These are phyloP conservation scores for Esox niger DNA, from an alignment of 2,113 vertebrate species.

Conservation along the genomic window DNA sequence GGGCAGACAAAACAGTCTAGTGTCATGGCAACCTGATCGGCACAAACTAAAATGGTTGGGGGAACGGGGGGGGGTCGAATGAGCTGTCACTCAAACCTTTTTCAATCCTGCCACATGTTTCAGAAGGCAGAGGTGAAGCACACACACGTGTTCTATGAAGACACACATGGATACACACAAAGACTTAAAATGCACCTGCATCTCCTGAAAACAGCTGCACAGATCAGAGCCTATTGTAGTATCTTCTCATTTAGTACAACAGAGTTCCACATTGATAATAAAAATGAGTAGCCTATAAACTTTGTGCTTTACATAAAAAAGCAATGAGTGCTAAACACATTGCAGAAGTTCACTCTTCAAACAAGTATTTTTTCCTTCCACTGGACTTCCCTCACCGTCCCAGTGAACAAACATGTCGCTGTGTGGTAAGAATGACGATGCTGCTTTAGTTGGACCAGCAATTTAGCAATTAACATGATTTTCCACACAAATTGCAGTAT, in stretches of 20 bases:
- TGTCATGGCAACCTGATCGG: slow-evolving; percentile 80
- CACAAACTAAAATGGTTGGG: slow-evolving; percentile 62
- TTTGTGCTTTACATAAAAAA: too few species aligned
- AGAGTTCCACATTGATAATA: too few species aligned
- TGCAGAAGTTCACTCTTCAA: too few species aligned
- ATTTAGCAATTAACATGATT: neutral
- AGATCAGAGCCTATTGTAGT: too few species aligned
- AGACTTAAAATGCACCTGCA: slow-evolving; percentile 54
- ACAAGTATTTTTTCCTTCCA: too few species aligned
- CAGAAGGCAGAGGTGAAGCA: slow-evolving; percentile 15
- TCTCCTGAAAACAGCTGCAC: too few species aligned
- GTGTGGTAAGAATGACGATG: too few species aligned
- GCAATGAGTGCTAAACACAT: too few species aligned
- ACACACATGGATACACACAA: slow-evolving; percentile 30
- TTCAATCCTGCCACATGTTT: slow-evolving; percentile 56
- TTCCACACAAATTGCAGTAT: slow-evolving; percentile 14
- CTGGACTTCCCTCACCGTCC: too few species aligned
- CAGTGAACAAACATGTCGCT: too few species aligned
- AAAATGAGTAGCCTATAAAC: too few species aligned
- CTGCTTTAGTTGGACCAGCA: neutral
- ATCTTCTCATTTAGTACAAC: too few species aligned
- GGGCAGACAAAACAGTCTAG: slow-evolving; percentile 83
- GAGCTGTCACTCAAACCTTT: slow-evolving; percentile 69
- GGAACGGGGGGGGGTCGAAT: slow-evolving; percentile 34
- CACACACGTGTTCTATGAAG: slow-evolving; percentile 7